Evolutionary conservation across 2,888 invertebrate genomes (phyloP), one percentile per base, ranked within the genome.

Genomic region (Sinopyrophorus schimmeli): DNA sequence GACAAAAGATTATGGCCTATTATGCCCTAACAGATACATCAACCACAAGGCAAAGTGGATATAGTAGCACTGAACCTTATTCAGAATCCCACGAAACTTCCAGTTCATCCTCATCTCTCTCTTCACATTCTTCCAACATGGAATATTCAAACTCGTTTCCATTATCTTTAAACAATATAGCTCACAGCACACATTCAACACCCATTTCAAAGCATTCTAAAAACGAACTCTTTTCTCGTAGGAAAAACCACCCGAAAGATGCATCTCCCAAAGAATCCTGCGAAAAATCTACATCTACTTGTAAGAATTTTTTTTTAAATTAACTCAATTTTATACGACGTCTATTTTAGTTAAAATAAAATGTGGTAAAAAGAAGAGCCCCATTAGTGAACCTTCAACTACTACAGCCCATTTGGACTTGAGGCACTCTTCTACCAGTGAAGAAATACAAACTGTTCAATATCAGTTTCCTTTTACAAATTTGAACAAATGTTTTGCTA

Each of bases 371-470:
- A n/a, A n/a, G n/a, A n/a, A n/a, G n/a, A n/a, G n/a, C n/a, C n/a
- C n/a, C n/a, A n/a, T n/a, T n/a, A n/a, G n/a, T n/a, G n/a, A n/a
- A n/a, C n/a, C n/a, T n/a, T n/a, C n/a, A n/a, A n/a, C n/a, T n/a
- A n/a, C n/a, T n/a, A n/a, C n/a, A n/a, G n/a, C n/a, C n/a, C n/a
- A n/a, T n/a, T n/a, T n/a, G n/a, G n/a, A n/a, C n/a, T n/a, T n/a
- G n/a, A n/a, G n/a, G n/a, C n/a, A n/a, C n/a, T n/a, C n/a, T n/a
- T n/a, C n/a, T n/a, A n/a, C n/a, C 1, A 37, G 37, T 5, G 23
- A 37, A 15, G 44, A 44, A 30, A 37, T 44, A 2, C 30, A 37
- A 11, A 15, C 1, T n/a, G 9, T 44, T 4, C 30, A 21, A 28
- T 30, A 23, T 23, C 15, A 37, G 21, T 3, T 24, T 11, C 30